Conservation (phyloP, 2,113 vertebrate genomes). For the Dendrocopos noguchii region DNA sequence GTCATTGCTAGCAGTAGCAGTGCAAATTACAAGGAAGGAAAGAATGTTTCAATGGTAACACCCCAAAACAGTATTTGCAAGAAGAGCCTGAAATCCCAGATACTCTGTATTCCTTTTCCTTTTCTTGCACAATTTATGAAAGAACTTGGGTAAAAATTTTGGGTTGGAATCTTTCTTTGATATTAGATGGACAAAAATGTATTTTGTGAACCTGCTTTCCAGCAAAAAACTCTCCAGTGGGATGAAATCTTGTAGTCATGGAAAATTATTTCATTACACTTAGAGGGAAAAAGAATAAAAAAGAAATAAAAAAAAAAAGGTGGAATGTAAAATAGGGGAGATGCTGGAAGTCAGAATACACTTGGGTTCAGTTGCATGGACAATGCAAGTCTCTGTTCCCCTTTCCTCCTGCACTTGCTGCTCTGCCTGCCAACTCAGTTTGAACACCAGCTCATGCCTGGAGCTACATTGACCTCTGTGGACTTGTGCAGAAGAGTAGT, state of each 20-base stretch:
- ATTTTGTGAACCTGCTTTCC: background rate
- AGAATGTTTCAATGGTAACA: background rate
- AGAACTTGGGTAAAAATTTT: background rate
- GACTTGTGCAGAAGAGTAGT: background rate
- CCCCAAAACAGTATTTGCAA: background rate
- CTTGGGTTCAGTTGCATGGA: background rate
- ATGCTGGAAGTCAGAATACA: background rate
- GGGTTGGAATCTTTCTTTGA: background rate
- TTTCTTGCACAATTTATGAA: background rate
- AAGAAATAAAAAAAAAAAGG: fast-evolving
- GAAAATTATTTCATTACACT: background rate
- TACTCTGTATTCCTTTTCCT: background rate
- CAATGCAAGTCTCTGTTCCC: background rate
- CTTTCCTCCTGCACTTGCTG: background rate
- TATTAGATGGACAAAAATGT: background rate
- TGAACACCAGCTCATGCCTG: background rate
- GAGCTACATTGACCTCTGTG: background rate
- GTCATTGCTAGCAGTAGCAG: background rate
- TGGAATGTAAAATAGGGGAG: background rate
- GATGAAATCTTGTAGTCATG: background rate
- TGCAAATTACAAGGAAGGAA: slow-evolving; percentile 10
- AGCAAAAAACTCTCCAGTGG: background rate
- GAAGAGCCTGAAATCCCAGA: background rate
- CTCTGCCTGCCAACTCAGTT: background rate
- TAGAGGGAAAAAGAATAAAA: too few relatives aligned